A percentile compares a stretch with the other conserved stretches of the same genome.
These are phyloP conservation scores for Indri indri DNA, from an alignment of 2,113 vertebrate genomes.

Conservation along the genomic window DNA sequence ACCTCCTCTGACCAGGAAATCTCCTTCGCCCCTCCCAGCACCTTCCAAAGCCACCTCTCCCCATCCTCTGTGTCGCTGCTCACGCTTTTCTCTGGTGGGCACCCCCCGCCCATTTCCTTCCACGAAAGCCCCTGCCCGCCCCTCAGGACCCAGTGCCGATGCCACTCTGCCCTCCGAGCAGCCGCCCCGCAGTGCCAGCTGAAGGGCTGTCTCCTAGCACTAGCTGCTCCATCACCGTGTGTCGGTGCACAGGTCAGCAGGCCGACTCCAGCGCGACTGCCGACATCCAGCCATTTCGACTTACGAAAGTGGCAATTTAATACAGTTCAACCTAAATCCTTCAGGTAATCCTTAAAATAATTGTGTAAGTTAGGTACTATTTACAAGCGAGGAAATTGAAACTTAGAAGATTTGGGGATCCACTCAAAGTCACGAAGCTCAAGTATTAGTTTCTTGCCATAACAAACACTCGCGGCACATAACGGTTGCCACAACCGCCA, in stretches of 20 bases:
- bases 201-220: no score
- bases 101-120: not conserved
- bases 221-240: accelerated
- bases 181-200: not conserved
- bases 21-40: not conserved
- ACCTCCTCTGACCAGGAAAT: not conserved
- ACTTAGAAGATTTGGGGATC: not conserved
- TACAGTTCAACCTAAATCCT: not conserved
- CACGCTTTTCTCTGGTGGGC: not conserved
- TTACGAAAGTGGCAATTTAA: not conserved
- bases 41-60: not conserved
- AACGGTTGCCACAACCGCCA: no score
- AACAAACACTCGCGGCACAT: not conserved
- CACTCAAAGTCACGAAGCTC: not conserved
- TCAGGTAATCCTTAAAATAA: not conserved
- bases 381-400: not conserved
- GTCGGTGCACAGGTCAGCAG: not conserved
- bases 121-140: not conserved
- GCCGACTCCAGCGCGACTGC: no score
- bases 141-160: not conserved
- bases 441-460: accelerated
- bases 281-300: no score
- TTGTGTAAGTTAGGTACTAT: not conserved
- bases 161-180: not conserved
- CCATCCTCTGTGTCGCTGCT: no score